Evolutionary conservation across 37 sponge, comb jelly and placozoan genomes (phyloP), one percentile per base, ranked within the genome.

Genomic region (Haliclona indistincta): DNA sequence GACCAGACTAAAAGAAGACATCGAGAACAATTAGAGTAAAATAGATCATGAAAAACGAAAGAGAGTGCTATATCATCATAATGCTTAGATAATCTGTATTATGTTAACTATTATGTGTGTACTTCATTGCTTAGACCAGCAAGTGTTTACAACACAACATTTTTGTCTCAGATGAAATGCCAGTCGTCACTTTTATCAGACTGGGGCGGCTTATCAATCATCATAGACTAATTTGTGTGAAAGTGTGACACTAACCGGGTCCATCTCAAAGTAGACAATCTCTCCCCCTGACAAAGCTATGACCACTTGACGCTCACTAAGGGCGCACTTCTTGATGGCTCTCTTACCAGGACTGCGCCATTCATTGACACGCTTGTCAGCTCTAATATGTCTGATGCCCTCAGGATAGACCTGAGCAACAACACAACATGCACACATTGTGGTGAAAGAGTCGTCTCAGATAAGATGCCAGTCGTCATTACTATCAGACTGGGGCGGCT

Each of bases 231-330:
- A n/a, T n/a, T n/a, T n/a, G n/a, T n/a, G n/a, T n/a, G n/a, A n/a
- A 20, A n/a, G n/a, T n/a, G n/a, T n/a, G n/a, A n/a, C 60, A 56
- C 80, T 73, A 39, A 92, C 94, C 76, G 54, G 79, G 51, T 98
- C 94, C 99, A 98, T 98, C 66, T 98, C 99, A 84, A 98, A 98
- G 86, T 98, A 98, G 65, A 98, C 99, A 3, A 98, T 73, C 56
- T 98, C 99, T 43, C 96, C 96, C 26, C 96, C 96, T 54, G 77
- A 88, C 43, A 98, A 84, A 26, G 99, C 93, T 38, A 98, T 93
- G 30, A 95, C 99, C 41, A 95, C 99, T 70, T 95, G 96, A 38
- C 94, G 55, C 66, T 98, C 91, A 63, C 93, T 98, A 43, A 98
- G 79, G 32, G 99, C 96, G 85, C 99, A 98, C 45, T 85, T 86